Evolutionary conservation across 1,140 invertebrate genomes (phyloP).

Genomic region (Cataglyphis hispanica): DNA sequence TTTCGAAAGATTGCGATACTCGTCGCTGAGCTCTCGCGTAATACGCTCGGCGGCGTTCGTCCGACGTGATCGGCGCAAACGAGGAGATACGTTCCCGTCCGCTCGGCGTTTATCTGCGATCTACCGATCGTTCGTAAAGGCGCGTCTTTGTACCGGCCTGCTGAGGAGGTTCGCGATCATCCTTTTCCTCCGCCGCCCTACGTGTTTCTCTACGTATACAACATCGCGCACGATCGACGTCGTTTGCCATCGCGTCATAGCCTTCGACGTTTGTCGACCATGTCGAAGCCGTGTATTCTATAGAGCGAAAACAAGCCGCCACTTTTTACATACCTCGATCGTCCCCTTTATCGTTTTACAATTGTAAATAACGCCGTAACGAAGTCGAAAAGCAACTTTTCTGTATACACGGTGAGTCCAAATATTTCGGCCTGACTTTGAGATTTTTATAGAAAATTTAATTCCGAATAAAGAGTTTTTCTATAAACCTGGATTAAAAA

Average conservation of each 20-base stretch:
- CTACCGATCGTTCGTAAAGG: slow-evolving; percentile 74
- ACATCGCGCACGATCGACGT: slow-evolving; percentile 34
- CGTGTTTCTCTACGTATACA: background rate
- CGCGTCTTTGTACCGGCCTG: slow-evolving; percentile 47
- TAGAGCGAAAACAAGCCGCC: slow-evolving; percentile 38
- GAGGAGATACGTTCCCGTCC: slow-evolving; percentile 80
- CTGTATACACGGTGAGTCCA: no score
- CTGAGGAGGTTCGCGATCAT: slow-evolving; percentile 21
- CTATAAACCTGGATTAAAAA: no score
- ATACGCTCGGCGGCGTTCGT: slow-evolving; percentile 75
- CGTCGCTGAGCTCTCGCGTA: slow-evolving; percentile 49
- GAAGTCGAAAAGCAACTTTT: background rate
- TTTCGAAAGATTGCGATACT: slow-evolving; percentile 52
- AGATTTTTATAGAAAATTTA: no score
- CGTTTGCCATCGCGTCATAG: slow-evolving; percentile 48
- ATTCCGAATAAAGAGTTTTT: no score
- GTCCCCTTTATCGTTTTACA: slow-evolving; percentile 2
- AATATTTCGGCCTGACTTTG: no score
- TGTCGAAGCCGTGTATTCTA: slow-evolving; percentile 36
- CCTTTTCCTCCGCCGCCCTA: slow-evolving; percentile 25
- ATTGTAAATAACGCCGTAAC: background rate
- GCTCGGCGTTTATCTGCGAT: slow-evolving; percentile 79
- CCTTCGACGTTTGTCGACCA: slow-evolving; percentile 42
- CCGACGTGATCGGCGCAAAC: slow-evolving; percentile 81
- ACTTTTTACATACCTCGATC: background rate